phyloP scores from a whole-genome alignment of 2,888 invertebrate species.

The Drosophila mercatorum region DNA sequence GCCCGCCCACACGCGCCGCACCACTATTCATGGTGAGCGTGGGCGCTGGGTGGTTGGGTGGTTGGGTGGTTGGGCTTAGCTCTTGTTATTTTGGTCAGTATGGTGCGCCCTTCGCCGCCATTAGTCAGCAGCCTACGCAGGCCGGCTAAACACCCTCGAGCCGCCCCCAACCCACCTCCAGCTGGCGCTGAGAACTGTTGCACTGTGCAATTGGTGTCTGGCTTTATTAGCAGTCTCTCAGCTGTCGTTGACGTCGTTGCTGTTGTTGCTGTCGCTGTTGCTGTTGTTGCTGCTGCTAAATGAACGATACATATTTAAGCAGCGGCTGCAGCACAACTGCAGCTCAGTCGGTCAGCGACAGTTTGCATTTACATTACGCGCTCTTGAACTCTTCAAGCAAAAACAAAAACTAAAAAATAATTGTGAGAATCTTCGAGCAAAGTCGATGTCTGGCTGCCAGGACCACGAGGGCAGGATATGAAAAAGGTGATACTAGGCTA shows the following conservation, averaged over 20 bases:
- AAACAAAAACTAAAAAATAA: not conserved
- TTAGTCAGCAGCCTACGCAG: conserved; percentile 63
- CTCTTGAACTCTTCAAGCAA: conserved; percentile 55
- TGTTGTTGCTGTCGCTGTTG: conserved; percentile 4
- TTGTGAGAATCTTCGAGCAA: conserved; percentile 1
- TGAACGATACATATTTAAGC: conserved; percentile 63
- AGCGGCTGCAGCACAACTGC: conserved; percentile 53
- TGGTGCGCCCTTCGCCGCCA: conserved; percentile 22
- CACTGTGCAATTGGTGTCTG: conserved; percentile 16
- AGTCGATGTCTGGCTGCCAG: conserved; percentile 1
- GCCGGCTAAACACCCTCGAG: not conserved
- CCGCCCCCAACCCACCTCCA: not conserved
- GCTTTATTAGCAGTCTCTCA: conserved; percentile 41
- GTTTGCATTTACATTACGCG: conserved; percentile 53
- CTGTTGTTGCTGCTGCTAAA: conserved; percentile 31
- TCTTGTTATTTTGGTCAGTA: conserved; percentile 5
- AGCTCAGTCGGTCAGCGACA: conserved; percentile 74
- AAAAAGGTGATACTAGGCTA: conserved; percentile 54
- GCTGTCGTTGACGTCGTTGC: conserved; percentile 32
- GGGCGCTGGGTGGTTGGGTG: conserved; percentile 10
- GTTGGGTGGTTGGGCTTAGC: not conserved
- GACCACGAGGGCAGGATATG: conserved; percentile 47
- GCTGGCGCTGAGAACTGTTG: conserved; percentile 17
- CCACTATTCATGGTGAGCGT: conserved; percentile 4
- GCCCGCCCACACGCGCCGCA: not conserved